A percentile compares a stretch with the other conserved stretches of the same genome.
phyloP scores from a whole-genome alignment of 2,113 vertebrate genomes.

The Pluvialis apricaria region DNA sequence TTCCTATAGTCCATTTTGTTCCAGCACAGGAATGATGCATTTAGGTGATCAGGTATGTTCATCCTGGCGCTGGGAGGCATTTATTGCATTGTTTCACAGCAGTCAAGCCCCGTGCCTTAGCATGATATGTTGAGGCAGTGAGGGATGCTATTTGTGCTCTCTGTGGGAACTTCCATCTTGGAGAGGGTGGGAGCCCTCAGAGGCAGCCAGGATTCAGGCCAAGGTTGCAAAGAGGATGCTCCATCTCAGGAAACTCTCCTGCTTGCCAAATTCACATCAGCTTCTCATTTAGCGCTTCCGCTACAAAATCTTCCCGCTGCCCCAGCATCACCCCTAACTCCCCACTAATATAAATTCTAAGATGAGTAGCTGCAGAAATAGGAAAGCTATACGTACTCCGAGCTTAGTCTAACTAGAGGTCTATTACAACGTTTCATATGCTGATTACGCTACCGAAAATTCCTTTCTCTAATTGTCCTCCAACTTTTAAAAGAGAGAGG shows the following conservation, averaged over 20 bases:
- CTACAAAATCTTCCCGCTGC: background rate
- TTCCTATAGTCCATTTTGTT: conserved; percentile 1
- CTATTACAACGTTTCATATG: rapidly evolving
- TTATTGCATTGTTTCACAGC: background rate
- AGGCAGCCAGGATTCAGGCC: background rate
- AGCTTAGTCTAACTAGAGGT: background rate
- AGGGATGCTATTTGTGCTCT: background rate
- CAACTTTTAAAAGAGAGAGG: background rate
- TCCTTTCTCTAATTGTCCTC: background rate
- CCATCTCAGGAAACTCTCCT: background rate
- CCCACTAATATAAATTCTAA: background rate
- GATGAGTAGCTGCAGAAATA: background rate
- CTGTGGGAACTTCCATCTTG: conserved; percentile 6
- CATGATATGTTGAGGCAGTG: rapidly evolving
- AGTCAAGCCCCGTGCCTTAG: background rate
- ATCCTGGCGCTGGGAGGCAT: background rate
- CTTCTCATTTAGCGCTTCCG: background rate
- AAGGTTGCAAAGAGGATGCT: background rate
- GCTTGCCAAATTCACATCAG: conserved; percentile 31
- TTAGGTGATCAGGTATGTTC: background rate
- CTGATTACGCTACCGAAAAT: background rate
- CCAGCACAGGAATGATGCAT: conserved; percentile 2
- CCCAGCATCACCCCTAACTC: background rate
- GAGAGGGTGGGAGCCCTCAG: background rate
- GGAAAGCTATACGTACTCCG: background rate